phyloP scores from a whole-genome alignment of 2,113 vertebrate species.

The Bostrychus sinensis region DNA sequence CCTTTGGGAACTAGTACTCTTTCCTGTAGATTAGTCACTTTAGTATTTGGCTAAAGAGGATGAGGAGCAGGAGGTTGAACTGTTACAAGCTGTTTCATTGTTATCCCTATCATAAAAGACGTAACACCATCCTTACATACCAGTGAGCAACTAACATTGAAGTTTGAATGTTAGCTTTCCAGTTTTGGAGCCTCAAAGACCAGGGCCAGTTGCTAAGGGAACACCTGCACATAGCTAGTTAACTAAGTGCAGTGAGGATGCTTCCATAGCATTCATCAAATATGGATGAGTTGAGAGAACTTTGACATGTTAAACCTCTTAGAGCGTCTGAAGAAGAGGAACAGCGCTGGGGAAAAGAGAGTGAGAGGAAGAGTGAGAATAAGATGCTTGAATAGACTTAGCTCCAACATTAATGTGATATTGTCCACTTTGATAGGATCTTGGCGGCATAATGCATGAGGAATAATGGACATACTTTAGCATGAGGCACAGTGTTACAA shows the following conservation, averaged over 20 bases:
- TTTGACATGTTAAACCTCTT: conserved; percentile 83
- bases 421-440: conserved; percentile 46
- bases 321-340: conserved; percentile 67
- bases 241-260: conserved; percentile 80
- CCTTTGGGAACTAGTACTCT: background rate
- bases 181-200: conserved; percentile 56
- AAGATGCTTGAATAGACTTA: conserved; percentile 21
- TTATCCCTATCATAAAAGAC: conserved; percentile 43
- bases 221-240: conserved; percentile 79
- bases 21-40: background rate
- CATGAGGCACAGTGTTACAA: conserved; percentile 19
- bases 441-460: conserved; percentile 19
- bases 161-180: conserved; percentile 63
- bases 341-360: conserved; percentile 43
- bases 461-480: conserved; percentile 34
- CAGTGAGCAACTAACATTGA: conserved; percentile 61
- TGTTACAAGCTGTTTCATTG: conserved; percentile 55
- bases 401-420: conserved; percentile 43
- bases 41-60: conserved; percentile 10
- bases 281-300: conserved; percentile 80
- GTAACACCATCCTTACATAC: conserved; percentile 47
- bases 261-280: conserved; percentile 75
- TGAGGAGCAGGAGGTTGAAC: conserved; percentile 23
- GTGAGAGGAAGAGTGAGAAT: conserved; percentile 43
- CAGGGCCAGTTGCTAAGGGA: conserved; percentile 74